Base-by-base conservation (phyloP, 1,140 invertebrate genomes). In the Lineus longissimus region DNA sequence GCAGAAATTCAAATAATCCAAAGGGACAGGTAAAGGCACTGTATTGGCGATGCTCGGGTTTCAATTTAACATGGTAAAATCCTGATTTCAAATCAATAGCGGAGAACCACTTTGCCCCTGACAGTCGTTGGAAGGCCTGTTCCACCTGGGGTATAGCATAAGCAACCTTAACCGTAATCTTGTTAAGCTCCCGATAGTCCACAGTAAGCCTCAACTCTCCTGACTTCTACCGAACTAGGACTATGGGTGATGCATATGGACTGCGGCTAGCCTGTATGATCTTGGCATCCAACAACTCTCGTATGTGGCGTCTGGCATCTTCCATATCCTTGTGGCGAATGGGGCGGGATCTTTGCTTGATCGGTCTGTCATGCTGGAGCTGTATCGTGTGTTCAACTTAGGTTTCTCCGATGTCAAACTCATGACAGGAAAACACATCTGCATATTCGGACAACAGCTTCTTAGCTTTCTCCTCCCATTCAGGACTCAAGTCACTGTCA, bases 81-180 rank as follows among this genome's bases (percentile, higher is more conserved):
- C 69, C 76, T 6, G 62, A 63, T 31, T 45, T 54, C 19, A 73
- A 65, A 73, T 86, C 85, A 0, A 86, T 64, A 0, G 74, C 72
- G 0, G 75, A 71, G 64, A 85, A 86, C 31, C 79, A 74, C 19
- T 63, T 76, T 9, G 70, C 71, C 6, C 78, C 80, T 0, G 65
- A 22, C 0, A 86, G 63, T 6, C 45, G 62, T 13, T 76, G 61
- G 0, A 87, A 60, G 7, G 70, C 68, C 17, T 84, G 81, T 13
- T 84, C 78, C 33, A 86, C 83, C 0, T 72, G 51, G 0, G 83
- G 84, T 4, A 87, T 61, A 70, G 85, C 84, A 69, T 82, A 87
- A 54, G 64, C 71, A 68, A 86, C 84, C 40, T 73, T 68, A 0
- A 76, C 71, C 0, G 78, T 85, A 0, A 56, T 70, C 59, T n/a